These are phyloP conservation scores for Zaprionus nigranus DNA, from an alignment of 1,140 invertebrate species.

Conservation along the genomic window DNA sequence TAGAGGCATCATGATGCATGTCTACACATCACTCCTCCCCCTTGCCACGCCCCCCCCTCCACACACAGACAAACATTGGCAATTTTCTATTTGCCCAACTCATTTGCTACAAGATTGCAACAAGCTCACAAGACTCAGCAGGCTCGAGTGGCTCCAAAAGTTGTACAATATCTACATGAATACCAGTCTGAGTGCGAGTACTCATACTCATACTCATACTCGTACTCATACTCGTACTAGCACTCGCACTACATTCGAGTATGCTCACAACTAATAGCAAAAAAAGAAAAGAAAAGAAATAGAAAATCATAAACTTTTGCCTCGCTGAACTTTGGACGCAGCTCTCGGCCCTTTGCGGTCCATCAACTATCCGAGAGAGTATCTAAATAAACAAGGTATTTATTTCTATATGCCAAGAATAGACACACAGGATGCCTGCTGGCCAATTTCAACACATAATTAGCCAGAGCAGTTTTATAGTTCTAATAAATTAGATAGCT, in stretches of 20 bases:
- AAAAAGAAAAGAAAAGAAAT: slow-evolving; percentile 10
- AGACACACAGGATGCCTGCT: slow-evolving; percentile 63
- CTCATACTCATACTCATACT: slow-evolving; percentile 2
- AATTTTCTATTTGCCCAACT: slow-evolving; percentile 79
- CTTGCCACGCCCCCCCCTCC: neutral
- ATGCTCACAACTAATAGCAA: slow-evolving; percentile 64
- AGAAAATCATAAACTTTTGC: slow-evolving; percentile 44
- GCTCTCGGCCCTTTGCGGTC: slow-evolving; percentile 7
- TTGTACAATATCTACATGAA: slow-evolving; percentile 16
- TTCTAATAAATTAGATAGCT: slow-evolving; percentile 53
- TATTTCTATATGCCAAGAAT: slow-evolving; percentile 36
- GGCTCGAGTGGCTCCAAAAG: slow-evolving; percentile 48
- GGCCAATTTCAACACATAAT: slow-evolving; percentile 69
- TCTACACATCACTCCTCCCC: slow-evolving; percentile 20
- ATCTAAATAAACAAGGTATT: slow-evolving; percentile 4
- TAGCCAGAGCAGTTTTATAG: slow-evolving; percentile 46
- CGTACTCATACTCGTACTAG: slow-evolving; percentile 30
- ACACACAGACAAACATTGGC: slow-evolving; percentile 57
- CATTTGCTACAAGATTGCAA: slow-evolving; percentile 74
- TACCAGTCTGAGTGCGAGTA: neutral
- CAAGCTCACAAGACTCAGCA: slow-evolving; percentile 51
- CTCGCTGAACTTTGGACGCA: slow-evolving; percentile 56
- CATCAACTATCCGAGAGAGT: neutral
- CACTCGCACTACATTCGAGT: slow-evolving; percentile 33
- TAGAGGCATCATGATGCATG: slow-evolving; percentile 73